phyloP scores from a whole-genome alignment of 1,140 invertebrate species.

The Saxidomus purpurata region DNA sequence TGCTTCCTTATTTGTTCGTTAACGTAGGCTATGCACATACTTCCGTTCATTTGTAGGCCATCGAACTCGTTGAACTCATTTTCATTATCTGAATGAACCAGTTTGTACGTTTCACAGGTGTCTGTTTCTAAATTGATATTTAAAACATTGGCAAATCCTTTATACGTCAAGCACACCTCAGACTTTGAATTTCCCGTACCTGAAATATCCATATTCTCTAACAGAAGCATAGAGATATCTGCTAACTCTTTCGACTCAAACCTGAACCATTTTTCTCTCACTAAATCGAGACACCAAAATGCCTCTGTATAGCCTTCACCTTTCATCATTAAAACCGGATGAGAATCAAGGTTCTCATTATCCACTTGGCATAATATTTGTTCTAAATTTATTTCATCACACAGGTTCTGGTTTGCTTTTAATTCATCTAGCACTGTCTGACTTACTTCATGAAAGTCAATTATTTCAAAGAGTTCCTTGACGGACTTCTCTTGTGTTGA shows the following conservation, averaged over 20 bases:
- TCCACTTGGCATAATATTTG: not conserved
- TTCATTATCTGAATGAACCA: not conserved
- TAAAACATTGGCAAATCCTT: not conserved
- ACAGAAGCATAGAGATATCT: not conserved
- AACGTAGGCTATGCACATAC: not conserved
- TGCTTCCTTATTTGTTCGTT: not conserved
- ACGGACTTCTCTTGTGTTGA: no score
- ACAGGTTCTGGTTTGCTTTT: not conserved
- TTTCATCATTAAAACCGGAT: not conserved
- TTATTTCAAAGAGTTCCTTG: no score
- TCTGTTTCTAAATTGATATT: not conserved
- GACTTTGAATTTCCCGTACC: not conserved
- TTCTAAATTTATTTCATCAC: no score
- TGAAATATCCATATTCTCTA: not conserved
- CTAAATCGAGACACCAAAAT: conserved; percentile 18
- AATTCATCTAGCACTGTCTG: not conserved
- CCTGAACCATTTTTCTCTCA: conserved; percentile 15
- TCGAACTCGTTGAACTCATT: not conserved
- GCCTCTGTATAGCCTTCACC: not conserved
- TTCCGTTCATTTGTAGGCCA: not conserved
- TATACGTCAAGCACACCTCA: no score
- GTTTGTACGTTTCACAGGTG: not conserved
- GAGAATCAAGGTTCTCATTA: not conserved
- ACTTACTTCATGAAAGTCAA: no score
- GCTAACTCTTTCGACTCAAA: not conserved